Conservation (phyloP, 2,113 vertebrate genomes). For the Mormyrus iriodes region DNA sequence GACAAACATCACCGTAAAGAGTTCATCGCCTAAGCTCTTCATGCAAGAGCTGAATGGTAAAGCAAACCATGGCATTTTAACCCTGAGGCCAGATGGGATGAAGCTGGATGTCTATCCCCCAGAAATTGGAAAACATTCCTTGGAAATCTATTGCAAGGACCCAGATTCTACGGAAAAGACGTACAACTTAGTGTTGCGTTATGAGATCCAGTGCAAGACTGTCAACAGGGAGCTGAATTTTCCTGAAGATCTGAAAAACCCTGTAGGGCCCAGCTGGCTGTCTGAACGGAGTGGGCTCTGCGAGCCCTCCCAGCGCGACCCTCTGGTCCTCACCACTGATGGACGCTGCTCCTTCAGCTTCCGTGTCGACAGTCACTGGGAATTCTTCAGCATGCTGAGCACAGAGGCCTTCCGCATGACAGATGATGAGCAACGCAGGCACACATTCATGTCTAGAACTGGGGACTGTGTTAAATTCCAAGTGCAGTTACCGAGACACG, state of each 20-base stretch:
- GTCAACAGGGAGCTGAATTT: slow-evolving; percentile 51
- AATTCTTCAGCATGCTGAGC: slow-evolving; percentile 55
- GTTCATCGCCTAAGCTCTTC: slow-evolving; percentile 50
- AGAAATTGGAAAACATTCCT: slow-evolving; percentile 55
- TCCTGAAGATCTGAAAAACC: slow-evolving; percentile 57
- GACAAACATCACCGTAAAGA: slow-evolving; percentile 59
- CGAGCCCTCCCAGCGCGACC: slow-evolving; percentile 47
- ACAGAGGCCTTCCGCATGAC: slow-evolving; percentile 28
- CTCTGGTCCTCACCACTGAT: slow-evolving; percentile 61
- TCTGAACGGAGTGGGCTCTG: slow-evolving; percentile 64
- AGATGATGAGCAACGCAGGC: slow-evolving; percentile 25
- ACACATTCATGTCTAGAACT: slow-evolving; percentile 57
- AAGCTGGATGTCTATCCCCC: slow-evolving; percentile 67
- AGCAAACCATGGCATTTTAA: slow-evolving; percentile 60
- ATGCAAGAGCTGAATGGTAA: slow-evolving; percentile 59
- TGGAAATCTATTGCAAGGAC: slow-evolving; percentile 65
- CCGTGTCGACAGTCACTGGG: slow-evolving; percentile 53
- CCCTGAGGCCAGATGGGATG: slow-evolving; percentile 61
- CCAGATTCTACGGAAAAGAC: slow-evolving; percentile 37
- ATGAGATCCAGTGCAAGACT: slow-evolving; percentile 54
- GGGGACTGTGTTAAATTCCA: slow-evolving; percentile 56
- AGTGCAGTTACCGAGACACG: slow-evolving; percentile 63
- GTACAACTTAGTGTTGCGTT: slow-evolving; percentile 56
- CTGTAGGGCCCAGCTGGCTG: slow-evolving; percentile 71
- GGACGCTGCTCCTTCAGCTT: slow-evolving; percentile 64